phyloP scores from a whole-genome alignment of 1,140 invertebrate species.

The Zaprionus ornatus region DNA sequence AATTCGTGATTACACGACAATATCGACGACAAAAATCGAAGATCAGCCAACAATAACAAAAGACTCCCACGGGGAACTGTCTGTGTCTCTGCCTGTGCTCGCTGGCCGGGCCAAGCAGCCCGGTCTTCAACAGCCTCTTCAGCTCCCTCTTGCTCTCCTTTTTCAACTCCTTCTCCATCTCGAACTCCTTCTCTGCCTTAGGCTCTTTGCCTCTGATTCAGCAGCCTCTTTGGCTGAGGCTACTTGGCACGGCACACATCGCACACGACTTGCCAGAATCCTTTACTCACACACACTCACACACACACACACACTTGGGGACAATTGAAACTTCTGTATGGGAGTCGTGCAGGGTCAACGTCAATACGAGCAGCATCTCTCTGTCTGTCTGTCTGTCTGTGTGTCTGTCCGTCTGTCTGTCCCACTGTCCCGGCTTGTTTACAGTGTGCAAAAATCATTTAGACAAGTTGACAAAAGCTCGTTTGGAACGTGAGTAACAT shows the following conservation, averaged over 20 bases:
- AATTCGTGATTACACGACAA: conserved; percentile 83
- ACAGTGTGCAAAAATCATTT: conserved; percentile 83
- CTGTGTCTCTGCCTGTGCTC: conserved; percentile 1
- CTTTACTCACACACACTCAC: conserved; percentile 42
- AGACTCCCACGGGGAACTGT: conserved; percentile 76
- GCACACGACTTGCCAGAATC: conserved; percentile 73
- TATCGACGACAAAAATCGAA: conserved; percentile 74
- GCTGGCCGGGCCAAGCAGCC: too few species aligned
- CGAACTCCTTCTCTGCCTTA: background rate
- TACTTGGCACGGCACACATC: conserved; percentile 45
- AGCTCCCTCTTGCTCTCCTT: background rate
- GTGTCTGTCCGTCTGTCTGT: conserved; percentile 45
- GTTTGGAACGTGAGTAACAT: conserved; percentile 83
- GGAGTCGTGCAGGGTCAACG: conserved; percentile 81
- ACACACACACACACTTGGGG: conserved; percentile 17
- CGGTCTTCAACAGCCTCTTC: background rate
- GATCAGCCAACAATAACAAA: conserved; percentile 78
- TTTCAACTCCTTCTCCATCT: background rate
- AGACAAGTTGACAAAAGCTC: conserved; percentile 83
- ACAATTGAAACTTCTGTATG: conserved; percentile 73
- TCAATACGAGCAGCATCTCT: conserved; percentile 54
- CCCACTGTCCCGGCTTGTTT: conserved; percentile 73
- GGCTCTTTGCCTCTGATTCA: conserved; percentile 35
- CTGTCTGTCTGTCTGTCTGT: conserved; percentile 8
- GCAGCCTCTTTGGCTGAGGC: conserved; percentile 23